Percentiles rank a stretch among this genome's conserved stretches.
These are phyloP conservation scores for Paralichthys olivaceus DNA, from an alignment of 2,113 vertebrate species.

Conservation along the genomic window DNA sequence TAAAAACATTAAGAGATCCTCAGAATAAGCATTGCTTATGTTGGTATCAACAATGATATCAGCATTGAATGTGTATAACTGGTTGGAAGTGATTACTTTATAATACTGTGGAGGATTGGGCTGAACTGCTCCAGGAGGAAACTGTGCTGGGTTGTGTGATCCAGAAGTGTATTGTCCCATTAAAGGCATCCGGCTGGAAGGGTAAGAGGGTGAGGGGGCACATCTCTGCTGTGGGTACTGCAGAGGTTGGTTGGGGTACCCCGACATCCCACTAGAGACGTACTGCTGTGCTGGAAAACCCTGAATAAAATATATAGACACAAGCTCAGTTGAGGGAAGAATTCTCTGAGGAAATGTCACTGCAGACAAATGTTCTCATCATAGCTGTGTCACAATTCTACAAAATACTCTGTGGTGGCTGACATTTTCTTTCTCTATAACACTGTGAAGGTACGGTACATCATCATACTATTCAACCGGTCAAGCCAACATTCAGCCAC, in stretches of 20 bases:
- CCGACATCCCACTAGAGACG: constrained; percentile 72
- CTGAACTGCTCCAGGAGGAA: constrained; percentile 82
- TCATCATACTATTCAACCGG: too few species aligned
- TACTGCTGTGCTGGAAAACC: constrained; percentile 82
- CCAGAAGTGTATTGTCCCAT: constrained; percentile 69
- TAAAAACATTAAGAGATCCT: not conserved
- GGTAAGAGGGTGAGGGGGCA: constrained; percentile 87
- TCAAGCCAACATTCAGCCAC: too few species aligned
- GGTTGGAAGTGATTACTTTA: constrained; percentile 82
- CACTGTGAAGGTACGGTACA: not conserved
- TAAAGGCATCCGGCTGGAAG: constrained; percentile 86
- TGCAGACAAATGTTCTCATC: too few species aligned
- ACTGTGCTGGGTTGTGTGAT: constrained; percentile 85
- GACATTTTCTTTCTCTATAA: not conserved
- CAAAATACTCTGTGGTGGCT: not conserved
- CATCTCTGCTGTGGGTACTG: constrained; percentile 93
- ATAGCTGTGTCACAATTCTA: too few species aligned
- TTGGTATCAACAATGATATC: not conserved
- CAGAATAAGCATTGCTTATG: not conserved
- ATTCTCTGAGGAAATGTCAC: too few species aligned
- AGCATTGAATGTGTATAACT: not conserved
- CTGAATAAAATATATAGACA: constrained; percentile 37
- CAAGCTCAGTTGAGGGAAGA: not conserved
- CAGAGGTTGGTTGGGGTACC: constrained; percentile 87
- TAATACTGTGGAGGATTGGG: constrained; percentile 87